Base-by-base conservation (phyloP, 2,888 invertebrate species). In the Rotaria socialis region DNA sequence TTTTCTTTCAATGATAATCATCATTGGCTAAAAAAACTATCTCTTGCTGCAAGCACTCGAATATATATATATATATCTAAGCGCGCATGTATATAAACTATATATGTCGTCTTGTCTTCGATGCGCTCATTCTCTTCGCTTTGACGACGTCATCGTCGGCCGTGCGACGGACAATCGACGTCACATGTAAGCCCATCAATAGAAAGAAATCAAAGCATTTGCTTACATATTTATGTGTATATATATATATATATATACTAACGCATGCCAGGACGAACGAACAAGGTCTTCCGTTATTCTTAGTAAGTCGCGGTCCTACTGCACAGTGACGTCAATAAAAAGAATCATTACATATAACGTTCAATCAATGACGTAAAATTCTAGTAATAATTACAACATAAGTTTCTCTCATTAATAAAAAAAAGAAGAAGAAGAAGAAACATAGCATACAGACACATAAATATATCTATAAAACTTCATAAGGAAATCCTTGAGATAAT, bases 81-180 rank as follows among this genome's bases (percentile, higher is more conserved):
- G 67, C 67, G 35, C 11, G 27, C 67, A 14, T 27, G 67, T 16
- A 27, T 67, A 67, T 67, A 67, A 67, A n/a, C n/a, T 67, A 35
- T 67, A 67, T 67, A 35, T 67, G 67, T 67, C n/a, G 67, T 67
- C 67, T 67, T 67, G 35, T 35, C 67, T 67, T 67, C 14, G 10
- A 67, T n/a, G 67, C 67, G 67, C 67, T 67, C 67, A 67, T 67
- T 67, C 67, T 67, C 27, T 35, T 67, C 27, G 27, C 67, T 67
- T 35, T 16, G 27, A 16, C 67, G 67, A 67, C 67, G 67, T 67
- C 67, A 67, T 67, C 67, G 14, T 67, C 67, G 67, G 35, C 67
- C 67, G 67, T 6, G 67, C 67, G 67, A 67, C 67, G 67, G 67
- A 67, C 67, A 67, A 67, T 35, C 67, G 67, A 67, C 67, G 67